Evolutionary conservation across 2,888 invertebrate species (phyloP).

Genomic region (Spodoptera exigua): DNA sequence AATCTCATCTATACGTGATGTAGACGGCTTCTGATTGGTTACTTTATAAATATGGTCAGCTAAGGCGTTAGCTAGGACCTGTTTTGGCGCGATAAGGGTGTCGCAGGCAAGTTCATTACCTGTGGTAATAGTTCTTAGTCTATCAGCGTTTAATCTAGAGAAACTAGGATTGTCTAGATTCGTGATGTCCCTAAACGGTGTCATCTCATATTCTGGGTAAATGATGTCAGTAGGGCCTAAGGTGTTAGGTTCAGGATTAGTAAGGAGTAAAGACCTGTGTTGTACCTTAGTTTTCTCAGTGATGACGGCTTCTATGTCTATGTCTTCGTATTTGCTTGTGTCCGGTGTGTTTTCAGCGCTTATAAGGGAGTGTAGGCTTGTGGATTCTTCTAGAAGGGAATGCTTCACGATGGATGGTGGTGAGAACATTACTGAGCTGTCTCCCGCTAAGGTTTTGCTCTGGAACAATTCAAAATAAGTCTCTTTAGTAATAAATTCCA

Average conservation of each 20-base stretch:
- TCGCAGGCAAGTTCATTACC: conserved; percentile 77
- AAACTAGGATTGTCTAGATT: conserved; percentile 82
- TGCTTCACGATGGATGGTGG: conserved; percentile 96
- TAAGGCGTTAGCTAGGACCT: conserved; percentile 82
- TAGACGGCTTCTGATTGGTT: conserved; percentile 87
- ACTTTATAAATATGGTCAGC: conserved; percentile 87
- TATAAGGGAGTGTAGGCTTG: conserved; percentile 89
- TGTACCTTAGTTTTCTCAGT: conserved; percentile 87
- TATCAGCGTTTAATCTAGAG: conserved; percentile 82
- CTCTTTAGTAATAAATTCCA: conserved; percentile 3
- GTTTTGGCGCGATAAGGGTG: conserved; percentile 83
- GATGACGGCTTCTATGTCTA: conserved; percentile 81
- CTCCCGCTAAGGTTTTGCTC: conserved; percentile 95
- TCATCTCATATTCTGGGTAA: conserved; percentile 55
- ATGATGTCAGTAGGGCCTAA: conserved; percentile 38
- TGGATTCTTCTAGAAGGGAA: conserved; percentile 91
- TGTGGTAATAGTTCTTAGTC: conserved; percentile 77
- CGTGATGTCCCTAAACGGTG: conserved; percentile 76
- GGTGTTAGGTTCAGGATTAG: conserved; percentile 81
- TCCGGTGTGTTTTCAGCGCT: conserved; percentile 83
- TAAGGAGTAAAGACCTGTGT: conserved; percentile 85
- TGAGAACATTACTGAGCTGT: conserved; percentile 94
- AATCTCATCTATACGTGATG: conserved; percentile 83
- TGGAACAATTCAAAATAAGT: conserved; percentile 82
- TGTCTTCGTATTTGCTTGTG: conserved; percentile 73